Base-by-base conservation (phyloP, 2,113 vertebrate species). In the Typhlomys cinereus region DNA sequence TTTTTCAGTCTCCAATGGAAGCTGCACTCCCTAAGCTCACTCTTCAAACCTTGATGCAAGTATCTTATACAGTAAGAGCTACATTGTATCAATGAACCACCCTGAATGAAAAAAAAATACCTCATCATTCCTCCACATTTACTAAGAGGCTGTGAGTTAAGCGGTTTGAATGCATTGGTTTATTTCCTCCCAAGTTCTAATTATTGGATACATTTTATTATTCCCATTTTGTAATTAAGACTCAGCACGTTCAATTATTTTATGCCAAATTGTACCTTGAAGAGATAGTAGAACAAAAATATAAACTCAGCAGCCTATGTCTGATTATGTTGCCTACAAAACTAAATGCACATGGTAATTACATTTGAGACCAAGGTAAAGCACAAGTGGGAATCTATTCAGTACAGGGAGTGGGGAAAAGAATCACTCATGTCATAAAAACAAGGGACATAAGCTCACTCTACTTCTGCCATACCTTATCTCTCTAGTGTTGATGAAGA, bases 161-260 rank as follows among this genome's bases (percentile, higher is more conserved):
- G 15, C 91, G 71, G 73, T 13, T 83, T 75, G 57, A n/a, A 82
- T 34, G 3, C 31, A 90, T 59, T 57, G 48, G 70, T 29, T 86
- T 17, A 90, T 83, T 88, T 84, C 81, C 76, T 86, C 23, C 10
- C 89, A 70, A 86, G 76, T 73, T 89, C 64, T n/a, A 86, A 66
- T 70, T 79, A 66, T 41, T 70, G 39, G 74, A 18, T 67, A 21
- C 4, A 74, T 79, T 89, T 96, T 90, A 83, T 87, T 75, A 79
- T 80, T 57, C 14, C 15, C 20, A 71, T n/a, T 86, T 89, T 76
- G 31, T 1, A 84, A 74, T 67, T 11, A 44, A 93, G 36, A 18
- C 14, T 84, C 59, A n/a, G 4, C 1, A 17, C 64, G 34, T 80
- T 94, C 66, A 86, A 64, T 83, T 79, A 36, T 87, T 92, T 92